Base-by-base conservation (phyloP, 1,140 invertebrate genomes). In the Drosophila novamexicana region DNA sequence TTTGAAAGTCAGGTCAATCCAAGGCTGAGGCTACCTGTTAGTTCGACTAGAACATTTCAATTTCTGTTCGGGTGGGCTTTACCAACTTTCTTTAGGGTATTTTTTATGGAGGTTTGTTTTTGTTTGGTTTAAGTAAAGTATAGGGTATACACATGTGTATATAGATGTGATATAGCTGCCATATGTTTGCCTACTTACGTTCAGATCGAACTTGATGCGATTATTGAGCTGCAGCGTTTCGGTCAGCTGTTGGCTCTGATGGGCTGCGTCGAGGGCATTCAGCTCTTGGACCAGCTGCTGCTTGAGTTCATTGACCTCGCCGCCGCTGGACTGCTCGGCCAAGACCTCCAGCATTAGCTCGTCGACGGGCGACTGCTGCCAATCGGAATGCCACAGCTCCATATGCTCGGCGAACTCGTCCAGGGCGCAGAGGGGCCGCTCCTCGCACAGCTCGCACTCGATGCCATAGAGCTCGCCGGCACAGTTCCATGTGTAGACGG, bases 391-490 rank as follows among this genome's bases (percentile, higher is more conserved):
- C 90, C 90, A 91, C 1, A 90, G 47, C 7, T 90, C 72, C 90
- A 91, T 91, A 52, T 91, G 90, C 49, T 88, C 77, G 0, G 85
- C 67, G 18, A 90, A 91, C 37, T 91, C 90, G 22, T 75, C 63
- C 6, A 91, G 66, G 7, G 85, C 77, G 39, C 90, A 91, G 5
- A 91, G 44, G 0, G 90, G 85, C 0, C 75, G 71, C 56, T 91
- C 90, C 45, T 88, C 90, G 73, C 90, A 91, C 16, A 91, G 65
- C 37, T 70, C 73, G 50, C 90, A 91, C 74, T 90, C 90, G 59
- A 91, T 79, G 32, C 73, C 82, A 56, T 91, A 91, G 6, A 90
- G 73, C 47, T 91, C 82, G 9, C 85, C 85, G 18, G 81, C 82
- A 64, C 82, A 90, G 44, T 90, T 77, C 90, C 85, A 91, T 40